Conservation (phyloP, 1,140 invertebrate species). For the Tetraneura akinire region DNA sequence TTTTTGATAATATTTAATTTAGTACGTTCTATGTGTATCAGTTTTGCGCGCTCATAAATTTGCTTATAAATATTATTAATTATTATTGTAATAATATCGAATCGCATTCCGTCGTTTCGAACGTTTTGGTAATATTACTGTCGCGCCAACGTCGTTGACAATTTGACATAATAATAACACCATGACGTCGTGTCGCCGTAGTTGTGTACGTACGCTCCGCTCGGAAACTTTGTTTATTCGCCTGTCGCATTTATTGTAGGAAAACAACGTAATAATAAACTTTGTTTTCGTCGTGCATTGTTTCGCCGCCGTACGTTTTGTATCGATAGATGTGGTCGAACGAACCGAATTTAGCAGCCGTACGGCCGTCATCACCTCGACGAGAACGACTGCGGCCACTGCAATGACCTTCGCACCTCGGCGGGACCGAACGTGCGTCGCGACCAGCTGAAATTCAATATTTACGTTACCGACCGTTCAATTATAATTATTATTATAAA, state of each 20-base stretch:
- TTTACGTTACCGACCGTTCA: not conserved
- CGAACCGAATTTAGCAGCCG: not conserved
- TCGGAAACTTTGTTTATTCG: no score
- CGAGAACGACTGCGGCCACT: not conserved
- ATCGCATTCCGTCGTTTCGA: not conserved
- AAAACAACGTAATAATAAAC: no score
- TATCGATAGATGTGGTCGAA: constrained; percentile 22
- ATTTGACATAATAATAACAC: not conserved
- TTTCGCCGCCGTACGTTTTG: not conserved
- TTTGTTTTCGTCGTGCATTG: no score
- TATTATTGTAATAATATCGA: no score
- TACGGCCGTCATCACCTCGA: not conserved
- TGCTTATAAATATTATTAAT: no score
- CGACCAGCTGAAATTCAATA: constrained; percentile 20
- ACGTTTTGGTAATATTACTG: no score
- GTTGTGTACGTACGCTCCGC: not conserved
- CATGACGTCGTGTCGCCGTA: not conserved
- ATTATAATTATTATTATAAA: no score
- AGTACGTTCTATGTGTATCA: no score
- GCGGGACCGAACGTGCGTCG: constrained; percentile 3
- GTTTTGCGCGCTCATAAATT: no score
- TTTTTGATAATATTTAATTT: no score
- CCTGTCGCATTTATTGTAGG: no score
- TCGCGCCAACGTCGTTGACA: no score
- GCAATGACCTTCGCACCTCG: not conserved